phyloP scores from a whole-genome alignment of 2,888 invertebrate species.

The Lasioglossum figueresi region DNA sequence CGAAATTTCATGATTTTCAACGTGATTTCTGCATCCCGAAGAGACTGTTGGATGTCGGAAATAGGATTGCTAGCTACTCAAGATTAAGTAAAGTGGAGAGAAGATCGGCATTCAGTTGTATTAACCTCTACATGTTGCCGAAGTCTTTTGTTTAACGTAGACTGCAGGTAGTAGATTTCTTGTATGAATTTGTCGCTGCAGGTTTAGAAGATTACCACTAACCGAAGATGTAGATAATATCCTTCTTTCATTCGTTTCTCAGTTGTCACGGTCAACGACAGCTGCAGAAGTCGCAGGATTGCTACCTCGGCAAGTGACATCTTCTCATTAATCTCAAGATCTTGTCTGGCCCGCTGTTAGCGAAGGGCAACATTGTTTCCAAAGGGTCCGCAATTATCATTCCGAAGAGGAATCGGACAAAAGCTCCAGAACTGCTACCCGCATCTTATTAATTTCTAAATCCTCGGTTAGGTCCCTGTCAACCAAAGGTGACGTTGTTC shows the following conservation, averaged over 20 bases:
- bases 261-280: not conserved
- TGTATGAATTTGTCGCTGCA: too few species aligned
- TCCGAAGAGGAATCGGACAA: not conserved
- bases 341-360: not conserved
- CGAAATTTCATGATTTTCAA: not conserved
- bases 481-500: not conserved
- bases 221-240: too few species aligned
- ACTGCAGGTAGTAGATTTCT: too few species aligned
- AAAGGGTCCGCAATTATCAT: not conserved
- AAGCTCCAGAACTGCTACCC: not conserved
- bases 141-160: too few species aligned
- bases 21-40: not conserved
- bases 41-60: not conserved
- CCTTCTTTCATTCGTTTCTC: not conserved
- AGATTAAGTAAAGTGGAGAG: not conserved
- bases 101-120: not conserved
- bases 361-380: not conserved
- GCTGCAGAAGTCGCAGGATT: not conserved
- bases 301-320: not conserved
- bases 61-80: not conserved
- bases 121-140: not conserved
- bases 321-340: not conserved
- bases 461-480: not conserved
- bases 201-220: not conserved
- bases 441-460: not conserved